Evolutionary conservation across 1,140 invertebrate species (phyloP), one percentile per base, ranked within the genome.

Genomic region (Bactericera cockerelli): DNA sequence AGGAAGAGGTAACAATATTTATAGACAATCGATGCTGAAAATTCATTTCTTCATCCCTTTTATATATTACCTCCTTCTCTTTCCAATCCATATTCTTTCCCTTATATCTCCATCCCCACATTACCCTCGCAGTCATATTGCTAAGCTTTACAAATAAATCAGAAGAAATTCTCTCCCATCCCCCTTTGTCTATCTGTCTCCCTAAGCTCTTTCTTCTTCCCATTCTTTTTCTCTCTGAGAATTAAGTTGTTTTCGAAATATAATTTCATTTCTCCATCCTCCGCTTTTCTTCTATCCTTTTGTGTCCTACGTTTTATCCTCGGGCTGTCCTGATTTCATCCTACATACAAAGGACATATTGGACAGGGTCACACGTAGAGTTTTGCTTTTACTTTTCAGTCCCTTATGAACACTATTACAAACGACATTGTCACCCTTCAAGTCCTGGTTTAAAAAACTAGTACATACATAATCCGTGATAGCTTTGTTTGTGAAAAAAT

Each of bases 131-230:
- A 49, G 42, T 49, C 42, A 49, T 49, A 49, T 19, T 49, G 42
- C 22, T 49, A 49, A 49, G 42, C 42, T 49, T 49, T 49, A 49
- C 42, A 49, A 49, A 49, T 49, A 49, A 49, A 49, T 49, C 42
- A 49, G 22, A 22, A 49, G 28, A 49, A 49, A 6, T 49, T 49
- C 42, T 49, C 22, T 16, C 42, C 13, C 28, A 13, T 31, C 28
- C 28, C 13, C 4, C 13, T 6, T 31, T 13, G 4, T 31, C 28
- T 31, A 4, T 31, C 13, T 13, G 4, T 31, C 28, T 31, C 28
- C 28, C 28, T 31, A 6, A 4, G 4, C 4, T 31, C 28, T n/a
- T 36, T 36, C n/a, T 22, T 19, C 19, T 49, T 49, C 22, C 42
- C 42, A 49, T 22, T 11, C 22, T 22, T 49, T 49, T 49, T 49